Evolutionary conservation across 92 coral and sea anemone species (phyloP).

Genomic region (Virgularia gustaviana): DNA sequence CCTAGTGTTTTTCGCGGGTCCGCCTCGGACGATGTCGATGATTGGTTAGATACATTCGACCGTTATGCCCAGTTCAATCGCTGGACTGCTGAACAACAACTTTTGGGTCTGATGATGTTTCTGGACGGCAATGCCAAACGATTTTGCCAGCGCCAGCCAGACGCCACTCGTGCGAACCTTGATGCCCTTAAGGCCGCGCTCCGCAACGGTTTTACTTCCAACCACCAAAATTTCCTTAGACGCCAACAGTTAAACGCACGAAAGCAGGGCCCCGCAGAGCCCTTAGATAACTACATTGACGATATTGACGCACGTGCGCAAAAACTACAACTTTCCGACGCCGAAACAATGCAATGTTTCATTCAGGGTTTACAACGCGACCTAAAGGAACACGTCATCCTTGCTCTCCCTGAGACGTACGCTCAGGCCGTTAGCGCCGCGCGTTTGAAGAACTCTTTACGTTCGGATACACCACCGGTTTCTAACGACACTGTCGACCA

Average conservation of each 20-base stretch:
- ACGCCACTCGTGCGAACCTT: neutral
- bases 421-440: slow-evolving; percentile 8
- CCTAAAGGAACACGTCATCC: slow-evolving; percentile 19
- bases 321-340: slow-evolving; percentile 17
- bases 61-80: too few relatives aligned
- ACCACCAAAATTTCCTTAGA: neutral
- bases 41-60: too few relatives aligned
- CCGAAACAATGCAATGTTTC: neutral
- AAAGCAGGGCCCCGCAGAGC: slow-evolving; percentile 27
- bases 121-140: neutral
- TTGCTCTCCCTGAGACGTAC: slow-evolving; percentile 10
- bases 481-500: too few relatives aligned
- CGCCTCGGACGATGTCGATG: too few relatives aligned
- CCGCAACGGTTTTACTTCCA: slow-evolving; percentile 1
- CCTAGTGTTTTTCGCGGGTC: too few relatives aligned
- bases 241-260: slow-evolving; percentile 35
- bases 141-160: neutral
- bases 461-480: too few relatives aligned
- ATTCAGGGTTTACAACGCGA: slow-evolving; percentile 8
- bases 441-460: too few relatives aligned
- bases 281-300: slow-evolving; percentile 26
- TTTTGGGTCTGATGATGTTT: too few relatives aligned
- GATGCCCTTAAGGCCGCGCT: neutral
- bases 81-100: too few relatives aligned
- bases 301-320: neutral